Percentiles rank a stretch among this genome's conserved stretches.
phyloP scores from a whole-genome alignment of 2,113 vertebrate genomes.

The Equus quagga region DNA sequence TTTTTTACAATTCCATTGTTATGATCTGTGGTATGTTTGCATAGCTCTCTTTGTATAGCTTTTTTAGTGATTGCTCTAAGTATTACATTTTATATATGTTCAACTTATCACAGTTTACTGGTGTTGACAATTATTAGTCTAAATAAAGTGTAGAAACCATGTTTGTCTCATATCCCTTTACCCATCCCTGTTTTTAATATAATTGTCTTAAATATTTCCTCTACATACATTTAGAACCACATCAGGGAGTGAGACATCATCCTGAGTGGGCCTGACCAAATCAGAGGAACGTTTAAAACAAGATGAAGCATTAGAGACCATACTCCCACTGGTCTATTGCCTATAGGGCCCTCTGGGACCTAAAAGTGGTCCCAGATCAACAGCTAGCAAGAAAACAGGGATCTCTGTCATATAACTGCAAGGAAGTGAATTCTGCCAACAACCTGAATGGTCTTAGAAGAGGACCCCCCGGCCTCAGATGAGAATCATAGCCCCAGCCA shows the following conservation, averaged over 20 bases:
- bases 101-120: not conserved
- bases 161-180: not conserved
- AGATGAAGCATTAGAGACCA: not conserved
- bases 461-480: not conserved
- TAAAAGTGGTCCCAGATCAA: not conserved
- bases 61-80: not conserved
- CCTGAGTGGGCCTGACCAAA: not conserved
- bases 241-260: not conserved
- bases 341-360: not conserved
- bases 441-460: not conserved
- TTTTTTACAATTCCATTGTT: not conserved
- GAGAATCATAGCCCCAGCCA: not conserved
- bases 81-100: not conserved
- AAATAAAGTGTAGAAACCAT: not conserved
- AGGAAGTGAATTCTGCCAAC: slow-evolving; percentile 27
- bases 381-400: not conserved
- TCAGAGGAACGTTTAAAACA: not conserved
- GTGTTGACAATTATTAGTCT: not conserved
- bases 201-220: not conserved
- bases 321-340: not conserved
- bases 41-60: not conserved
- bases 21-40: not conserved
- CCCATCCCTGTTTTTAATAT: not conserved
- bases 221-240: not conserved
- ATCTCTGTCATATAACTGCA: not conserved